phyloP scores from a whole-genome alignment of 1,140 invertebrate species.

The Cydia amplana region DNA sequence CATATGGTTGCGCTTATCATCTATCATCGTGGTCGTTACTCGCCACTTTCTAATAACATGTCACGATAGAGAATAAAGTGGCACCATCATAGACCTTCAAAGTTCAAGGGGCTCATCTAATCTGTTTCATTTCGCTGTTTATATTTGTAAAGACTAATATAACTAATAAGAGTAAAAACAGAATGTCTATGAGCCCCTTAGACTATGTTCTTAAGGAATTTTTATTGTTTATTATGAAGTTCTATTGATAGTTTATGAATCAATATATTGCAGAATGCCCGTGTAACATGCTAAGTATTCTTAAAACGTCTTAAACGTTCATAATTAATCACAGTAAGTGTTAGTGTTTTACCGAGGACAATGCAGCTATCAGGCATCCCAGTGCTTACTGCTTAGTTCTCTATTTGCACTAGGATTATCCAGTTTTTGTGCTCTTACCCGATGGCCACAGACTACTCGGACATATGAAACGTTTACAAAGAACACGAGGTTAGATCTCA shows the following conservation, averaged over 20 bases:
- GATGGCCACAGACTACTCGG: neutral
- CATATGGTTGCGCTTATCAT: no score
- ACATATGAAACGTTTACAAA: neutral
- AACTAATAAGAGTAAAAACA: no score
- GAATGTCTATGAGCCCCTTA: no score
- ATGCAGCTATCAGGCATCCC: neutral
- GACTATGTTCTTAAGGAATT: no score
- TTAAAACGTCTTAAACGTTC: neutral
- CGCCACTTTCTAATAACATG: neutral
- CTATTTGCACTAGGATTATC: neutral
- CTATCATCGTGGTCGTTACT: no score
- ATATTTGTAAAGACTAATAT: no score
- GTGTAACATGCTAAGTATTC: neutral
- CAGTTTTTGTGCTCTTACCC: conserved; percentile 16
- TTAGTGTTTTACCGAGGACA: neutral
- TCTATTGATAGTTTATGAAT: neutral
- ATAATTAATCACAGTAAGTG: neutral
- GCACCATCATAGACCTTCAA: no score
- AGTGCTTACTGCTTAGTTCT: neutral
- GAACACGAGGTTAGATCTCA: no score
- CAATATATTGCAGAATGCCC: neutral
- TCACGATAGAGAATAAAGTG: neutral
- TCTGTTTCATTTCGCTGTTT: no score
- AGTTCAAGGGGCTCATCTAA: no score
- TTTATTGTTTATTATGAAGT: no score